phyloP scores from a whole-genome alignment of 2,797 vertebrate species.

The Enteromius treurensis region DNA sequence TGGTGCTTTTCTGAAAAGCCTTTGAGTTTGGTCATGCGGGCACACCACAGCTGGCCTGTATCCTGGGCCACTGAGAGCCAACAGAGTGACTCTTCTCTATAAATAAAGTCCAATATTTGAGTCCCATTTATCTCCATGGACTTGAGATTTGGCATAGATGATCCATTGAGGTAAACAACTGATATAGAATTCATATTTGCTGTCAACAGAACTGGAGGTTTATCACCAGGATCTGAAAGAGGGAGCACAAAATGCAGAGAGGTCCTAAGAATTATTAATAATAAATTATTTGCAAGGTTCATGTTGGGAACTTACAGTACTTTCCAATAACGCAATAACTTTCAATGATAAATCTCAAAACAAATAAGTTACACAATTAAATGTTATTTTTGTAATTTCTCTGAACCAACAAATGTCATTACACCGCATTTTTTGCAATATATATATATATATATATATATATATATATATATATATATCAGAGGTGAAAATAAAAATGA shows the following conservation, averaged over 20 bases:
- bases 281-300: slow-evolving; percentile 2
- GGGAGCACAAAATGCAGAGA: neutral
- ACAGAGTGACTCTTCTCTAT: slow-evolving; percentile 77
- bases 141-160: slow-evolving; percentile 63
- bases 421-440: neutral
- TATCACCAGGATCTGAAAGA: slow-evolving; percentile 77
- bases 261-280: neutral
- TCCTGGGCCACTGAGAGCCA: slow-evolving; percentile 80
- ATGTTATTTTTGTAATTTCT: neutral
- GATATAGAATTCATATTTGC: slow-evolving; percentile 75
- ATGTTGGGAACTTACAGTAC: neutral
- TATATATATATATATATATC: no score
- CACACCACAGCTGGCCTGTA: slow-evolving; percentile 79
- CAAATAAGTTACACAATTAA: neutral
- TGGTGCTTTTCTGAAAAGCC: slow-evolving; percentile 70
- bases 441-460: no score
- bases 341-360: neutral
- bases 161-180: slow-evolving; percentile 78
- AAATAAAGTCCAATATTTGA: slow-evolving; percentile 78
- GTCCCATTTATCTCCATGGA: slow-evolving; percentile 73
- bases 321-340: neutral
- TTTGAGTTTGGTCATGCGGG: slow-evolving; percentile 71
- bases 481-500: no score
- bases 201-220: slow-evolving; percentile 78
- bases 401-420: neutral